These are phyloP conservation scores for Oplegnathus fasciatus DNA, from an alignment of 2,113 vertebrate genomes.

Conservation along the genomic window DNA sequence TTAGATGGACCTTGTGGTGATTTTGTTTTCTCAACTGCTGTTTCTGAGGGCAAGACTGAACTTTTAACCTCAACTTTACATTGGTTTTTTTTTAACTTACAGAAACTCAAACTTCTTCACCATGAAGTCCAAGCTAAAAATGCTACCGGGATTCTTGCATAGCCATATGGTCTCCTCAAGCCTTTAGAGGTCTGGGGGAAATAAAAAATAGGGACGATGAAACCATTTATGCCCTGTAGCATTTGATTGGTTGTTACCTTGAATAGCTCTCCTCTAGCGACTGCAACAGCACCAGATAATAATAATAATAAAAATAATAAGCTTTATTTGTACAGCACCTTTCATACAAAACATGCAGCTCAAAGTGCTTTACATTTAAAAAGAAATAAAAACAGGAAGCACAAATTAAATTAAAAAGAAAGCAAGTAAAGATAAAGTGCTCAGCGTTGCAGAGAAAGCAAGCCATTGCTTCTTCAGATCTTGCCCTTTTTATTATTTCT, in stretches of 20 bases:
- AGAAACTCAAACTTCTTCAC: neutral
- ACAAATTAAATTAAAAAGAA: too few relatives aligned
- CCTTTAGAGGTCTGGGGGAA: neutral
- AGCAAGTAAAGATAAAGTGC: too few relatives aligned
- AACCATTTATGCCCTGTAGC: neutral
- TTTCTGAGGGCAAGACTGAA: neutral
- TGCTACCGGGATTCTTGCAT: neutral
- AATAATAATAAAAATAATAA: too few relatives aligned
- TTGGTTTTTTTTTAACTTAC: neutral
- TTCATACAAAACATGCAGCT: too few relatives aligned
- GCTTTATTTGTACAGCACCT: too few relatives aligned
- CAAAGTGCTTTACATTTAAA: too few relatives aligned
- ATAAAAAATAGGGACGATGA: neutral
- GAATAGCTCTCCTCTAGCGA: neutral
- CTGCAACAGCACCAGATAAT: neutral
- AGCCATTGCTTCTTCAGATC: neutral
- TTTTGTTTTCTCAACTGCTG: neutral
- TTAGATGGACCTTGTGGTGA: neutral
- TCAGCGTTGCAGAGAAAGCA: too few relatives aligned
- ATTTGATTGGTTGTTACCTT: neutral
- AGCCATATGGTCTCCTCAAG: neutral
- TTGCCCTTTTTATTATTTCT: constrained; percentile 11
- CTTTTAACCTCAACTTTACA: neutral
- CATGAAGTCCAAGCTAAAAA: neutral
- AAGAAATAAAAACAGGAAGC: too few relatives aligned